Conservation (phyloP, 2,888 invertebrate genomes). For the Acheta domesticus region DNA sequence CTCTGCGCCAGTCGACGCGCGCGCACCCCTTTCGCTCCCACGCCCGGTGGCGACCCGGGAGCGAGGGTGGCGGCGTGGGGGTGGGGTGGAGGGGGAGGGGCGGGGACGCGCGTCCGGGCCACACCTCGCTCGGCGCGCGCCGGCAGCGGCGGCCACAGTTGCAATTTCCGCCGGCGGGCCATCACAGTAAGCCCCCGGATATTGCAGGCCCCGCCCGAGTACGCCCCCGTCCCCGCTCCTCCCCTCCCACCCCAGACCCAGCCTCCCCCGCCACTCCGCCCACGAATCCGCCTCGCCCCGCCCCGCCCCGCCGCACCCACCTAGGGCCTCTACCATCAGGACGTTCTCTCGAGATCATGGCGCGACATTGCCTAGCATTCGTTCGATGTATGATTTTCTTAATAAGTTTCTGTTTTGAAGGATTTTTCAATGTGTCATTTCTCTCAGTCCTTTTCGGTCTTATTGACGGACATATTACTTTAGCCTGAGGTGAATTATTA, state of each 20-base stretch:
- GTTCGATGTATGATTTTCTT: too few species aligned
- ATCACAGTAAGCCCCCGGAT: conserved; percentile 18
- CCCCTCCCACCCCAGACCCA: background rate
- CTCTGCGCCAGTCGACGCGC: too few species aligned
- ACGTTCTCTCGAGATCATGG: background rate
- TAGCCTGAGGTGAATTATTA: too few species aligned
- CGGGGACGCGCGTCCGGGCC: background rate
- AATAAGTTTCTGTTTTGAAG: too few species aligned
- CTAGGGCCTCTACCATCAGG: too few species aligned
- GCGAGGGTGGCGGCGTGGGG: background rate
- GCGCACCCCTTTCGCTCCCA: too few species aligned
- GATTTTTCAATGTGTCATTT: too few species aligned
- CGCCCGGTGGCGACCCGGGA: too few species aligned
- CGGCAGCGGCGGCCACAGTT: conserved; percentile 8
- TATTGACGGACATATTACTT: too few species aligned
- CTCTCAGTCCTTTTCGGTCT: too few species aligned
- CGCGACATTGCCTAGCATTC: background rate
- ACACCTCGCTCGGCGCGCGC: background rate
- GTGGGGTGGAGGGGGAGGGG: background rate
- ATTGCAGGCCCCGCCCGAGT: background rate
- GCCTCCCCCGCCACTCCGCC: background rate
- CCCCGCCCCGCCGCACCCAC: too few species aligned
- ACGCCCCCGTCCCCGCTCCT: background rate
- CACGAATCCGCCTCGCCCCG: background rate
- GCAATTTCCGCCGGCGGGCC: conserved; percentile 18